These are phyloP conservation scores for Drosophila silvestris DNA, from an alignment of 2,888 invertebrate genomes.

Conservation along the genomic window DNA sequence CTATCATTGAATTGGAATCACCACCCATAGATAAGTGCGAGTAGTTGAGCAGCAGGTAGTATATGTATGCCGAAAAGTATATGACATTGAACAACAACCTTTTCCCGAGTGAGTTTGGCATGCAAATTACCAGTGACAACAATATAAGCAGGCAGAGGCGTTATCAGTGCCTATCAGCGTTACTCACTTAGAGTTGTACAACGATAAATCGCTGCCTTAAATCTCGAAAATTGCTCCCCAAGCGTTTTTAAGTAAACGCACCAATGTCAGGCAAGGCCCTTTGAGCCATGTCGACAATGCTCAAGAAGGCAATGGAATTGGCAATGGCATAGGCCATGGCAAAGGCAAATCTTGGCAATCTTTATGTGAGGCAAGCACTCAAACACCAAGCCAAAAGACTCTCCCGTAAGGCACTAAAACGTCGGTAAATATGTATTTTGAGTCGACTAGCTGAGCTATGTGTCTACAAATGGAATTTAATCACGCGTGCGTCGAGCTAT, in stretches of 20 bases:
- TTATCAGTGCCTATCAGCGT: slow-evolving; percentile 63
- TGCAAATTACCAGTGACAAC: slow-evolving; percentile 63
- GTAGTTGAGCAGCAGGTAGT: slow-evolving; percentile 3
- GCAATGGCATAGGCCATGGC: background rate
- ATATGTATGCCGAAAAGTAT: background rate
- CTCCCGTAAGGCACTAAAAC: slow-evolving; percentile 63
- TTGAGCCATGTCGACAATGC: slow-evolving; percentile 15
- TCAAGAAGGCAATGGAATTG: background rate
- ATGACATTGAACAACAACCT: slow-evolving; percentile 58
- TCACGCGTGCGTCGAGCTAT: slow-evolving; percentile 70
- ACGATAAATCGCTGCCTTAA: slow-evolving; percentile 72
- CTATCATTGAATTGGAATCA: slow-evolving; percentile 71
- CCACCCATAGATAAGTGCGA: slow-evolving; percentile 15
- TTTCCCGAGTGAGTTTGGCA: slow-evolving; percentile 53
- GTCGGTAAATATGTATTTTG: slow-evolving; percentile 31
- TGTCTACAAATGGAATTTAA: slow-evolving; percentile 79
- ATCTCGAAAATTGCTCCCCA: slow-evolving; percentile 76
- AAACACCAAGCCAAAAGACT: slow-evolving; percentile 37
- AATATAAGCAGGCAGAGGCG: slow-evolving; percentile 6
- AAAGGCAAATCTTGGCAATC: slow-evolving; percentile 72
- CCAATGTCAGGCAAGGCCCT: slow-evolving; percentile 50
- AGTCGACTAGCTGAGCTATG: slow-evolving; percentile 33
- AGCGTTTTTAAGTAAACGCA: slow-evolving; percentile 69
- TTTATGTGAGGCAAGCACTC: slow-evolving; percentile 74
- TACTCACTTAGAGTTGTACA: slow-evolving; percentile 60